These are phyloP conservation scores for Pseudochaenichthys georgianus DNA, from an alignment of 2,797 vertebrate species.

Conservation along the genomic window DNA sequence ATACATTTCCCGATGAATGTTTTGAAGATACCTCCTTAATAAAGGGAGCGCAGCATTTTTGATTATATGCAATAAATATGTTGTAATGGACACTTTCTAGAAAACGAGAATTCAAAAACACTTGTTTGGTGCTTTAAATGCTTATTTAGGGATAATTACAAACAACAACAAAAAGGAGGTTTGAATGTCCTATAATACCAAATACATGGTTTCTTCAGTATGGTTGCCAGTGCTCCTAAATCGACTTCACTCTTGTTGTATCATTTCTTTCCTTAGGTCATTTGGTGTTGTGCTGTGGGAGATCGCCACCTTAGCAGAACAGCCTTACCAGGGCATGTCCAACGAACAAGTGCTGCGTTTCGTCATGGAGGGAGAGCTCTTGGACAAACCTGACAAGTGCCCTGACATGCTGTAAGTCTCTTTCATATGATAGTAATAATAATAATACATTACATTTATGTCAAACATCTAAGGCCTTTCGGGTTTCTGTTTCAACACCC, in stretches of 20 bases:
- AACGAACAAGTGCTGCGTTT: conserved; percentile 99
- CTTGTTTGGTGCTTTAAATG: not conserved
- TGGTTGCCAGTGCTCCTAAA: conserved; percentile 57
- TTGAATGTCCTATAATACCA: conserved; percentile 83
- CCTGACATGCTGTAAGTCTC: conserved; percentile 95
- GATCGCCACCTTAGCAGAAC: conserved; percentile 95
- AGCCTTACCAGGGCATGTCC: conserved; percentile 99
- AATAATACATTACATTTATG: too few relatives aligned
- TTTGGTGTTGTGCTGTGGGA: conserved; percentile 99
- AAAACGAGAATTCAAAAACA: not conserved
- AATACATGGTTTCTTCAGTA: conserved; percentile 76
- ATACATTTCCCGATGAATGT: not conserved
- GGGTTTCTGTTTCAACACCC: not conserved
- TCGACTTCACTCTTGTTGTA: conserved; percentile 70
- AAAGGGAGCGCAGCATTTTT: not conserved
- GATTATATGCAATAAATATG: not conserved
- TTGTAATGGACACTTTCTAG: not conserved
- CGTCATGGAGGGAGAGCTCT: conserved; percentile 98
- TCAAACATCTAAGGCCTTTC: not conserved
- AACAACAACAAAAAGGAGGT: not conserved
- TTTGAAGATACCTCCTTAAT: not conserved
- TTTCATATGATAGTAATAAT: too few relatives aligned
- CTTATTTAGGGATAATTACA: too few relatives aligned
- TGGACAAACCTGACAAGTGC: conserved; percentile 98
- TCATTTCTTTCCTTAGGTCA: conserved; percentile 77